These are phyloP conservation scores for Indicator indicator DNA, from an alignment of 2,113 vertebrate genomes.

Conservation along the genomic window DNA sequence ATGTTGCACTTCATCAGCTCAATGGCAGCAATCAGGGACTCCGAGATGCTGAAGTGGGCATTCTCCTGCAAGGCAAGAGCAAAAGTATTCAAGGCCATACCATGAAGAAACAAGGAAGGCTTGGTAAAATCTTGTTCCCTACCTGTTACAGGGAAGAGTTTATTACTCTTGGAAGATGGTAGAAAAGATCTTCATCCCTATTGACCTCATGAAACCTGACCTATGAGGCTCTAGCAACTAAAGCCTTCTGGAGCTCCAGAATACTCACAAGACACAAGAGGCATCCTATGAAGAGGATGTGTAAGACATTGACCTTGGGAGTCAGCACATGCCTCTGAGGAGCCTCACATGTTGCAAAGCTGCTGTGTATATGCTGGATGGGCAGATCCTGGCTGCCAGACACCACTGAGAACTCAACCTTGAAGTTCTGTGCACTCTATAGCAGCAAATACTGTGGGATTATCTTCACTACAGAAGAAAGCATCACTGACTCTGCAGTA, in stretches of 20 bases:
- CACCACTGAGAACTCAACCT: neutral
- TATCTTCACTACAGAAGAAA: neutral
- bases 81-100: neutral
- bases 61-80: conserved; percentile 84
- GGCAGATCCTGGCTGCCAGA: neutral
- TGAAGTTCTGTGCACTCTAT: neutral
- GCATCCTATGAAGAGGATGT: neutral
- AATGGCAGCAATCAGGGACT: conserved; percentile 96
- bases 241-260: neutral
- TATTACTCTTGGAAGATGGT: neutral
- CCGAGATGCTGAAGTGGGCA: conserved; percentile 97
- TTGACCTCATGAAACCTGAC: neutral
- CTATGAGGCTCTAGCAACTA: neutral
- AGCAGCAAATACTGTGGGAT: neutral
- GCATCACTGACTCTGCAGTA: neutral
- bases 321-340: neutral
- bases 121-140: neutral
- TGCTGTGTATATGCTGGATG: neutral
- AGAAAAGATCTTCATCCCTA: neutral
- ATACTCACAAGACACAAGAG: neutral
- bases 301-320: neutral
- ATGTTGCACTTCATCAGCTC: conserved; percentile 99
- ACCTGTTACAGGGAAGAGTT: neutral
- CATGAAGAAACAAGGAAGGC: neutral
- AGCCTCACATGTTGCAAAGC: neutral